Base-by-base conservation (phyloP, 2,888 invertebrate genomes). In the Idaea biselata region DNA sequence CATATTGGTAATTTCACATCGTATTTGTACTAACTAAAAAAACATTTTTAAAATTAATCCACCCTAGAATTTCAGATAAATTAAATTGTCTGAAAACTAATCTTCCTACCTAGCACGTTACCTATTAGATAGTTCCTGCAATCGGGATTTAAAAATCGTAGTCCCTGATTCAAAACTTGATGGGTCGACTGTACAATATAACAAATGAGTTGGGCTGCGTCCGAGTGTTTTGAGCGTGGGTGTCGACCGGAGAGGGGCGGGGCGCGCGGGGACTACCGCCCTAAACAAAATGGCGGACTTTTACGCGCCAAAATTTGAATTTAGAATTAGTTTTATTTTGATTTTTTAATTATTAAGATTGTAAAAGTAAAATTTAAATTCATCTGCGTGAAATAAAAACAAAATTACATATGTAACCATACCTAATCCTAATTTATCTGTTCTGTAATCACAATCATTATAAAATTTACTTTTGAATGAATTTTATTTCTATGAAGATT, bases 221-320 rank as follows among this genome's bases (percentile, higher is more conserved):
- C 89, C 86, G 91, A 89, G 89, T 91, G 83, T 83, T 82, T 84
- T 82, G 71, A 76, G 81, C 83, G 83, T 82, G 86, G 89, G 92
- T 17, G 84, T 91, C 87, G 91, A 91, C 86, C 76, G 84, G 81
- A 76, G 83, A 82, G 87, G 88, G 93, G 94, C 93, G 91, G 91
- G 85, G 86, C 93, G 73, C 68, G 86, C 82, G 85, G 88, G 89
- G 90, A 69, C 81, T 81, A 79, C 89, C 93, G 93, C 94, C 94
- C 89, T 80, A 89, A 93, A 92, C 93, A 93, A 93, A 93, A 93
- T 93, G 94, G 94, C 93, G 86, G 86, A 86, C 81, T 83, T 85
- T 85, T 84, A 86, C 93, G 93, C 93, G 94, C 93, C 94, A 94
- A 94, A 80, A 83, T 91, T 91, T 83, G 82, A 92, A 90, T 87